Conservation (phyloP, 2,797 vertebrate species). For the Molossus alvarezi region DNA sequence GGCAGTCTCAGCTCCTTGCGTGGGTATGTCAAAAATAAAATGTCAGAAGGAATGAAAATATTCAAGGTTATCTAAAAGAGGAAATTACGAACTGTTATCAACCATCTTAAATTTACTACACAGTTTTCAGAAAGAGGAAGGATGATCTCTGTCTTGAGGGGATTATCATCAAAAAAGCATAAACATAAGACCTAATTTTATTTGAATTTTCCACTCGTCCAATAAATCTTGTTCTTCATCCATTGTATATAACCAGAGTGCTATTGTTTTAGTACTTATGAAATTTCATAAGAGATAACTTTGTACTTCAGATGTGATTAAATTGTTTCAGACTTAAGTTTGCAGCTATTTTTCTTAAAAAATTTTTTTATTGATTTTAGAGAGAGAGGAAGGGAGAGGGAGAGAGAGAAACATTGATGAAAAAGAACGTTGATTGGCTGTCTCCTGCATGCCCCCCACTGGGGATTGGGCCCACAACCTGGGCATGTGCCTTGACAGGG, state of each 20-base stretch:
- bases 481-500: no score
- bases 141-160: neutral
- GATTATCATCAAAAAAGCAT: neutral
- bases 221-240: neutral
- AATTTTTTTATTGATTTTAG: no score
- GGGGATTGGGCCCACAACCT: no score
- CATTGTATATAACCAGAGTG: neutral
- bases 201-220: neutral
- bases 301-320: neutral
- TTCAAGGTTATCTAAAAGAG: slow-evolving; percentile 13
- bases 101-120: slow-evolving; percentile 8
- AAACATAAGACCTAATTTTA: neutral
- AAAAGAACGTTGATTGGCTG: no score
- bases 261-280: neutral
- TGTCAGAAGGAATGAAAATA: slow-evolving; percentile 27
- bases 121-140: neutral
- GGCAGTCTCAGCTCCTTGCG: neutral
- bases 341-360: neutral
- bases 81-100: neutral
- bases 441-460: no score
- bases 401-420: no score
- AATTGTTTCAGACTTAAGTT: neutral
- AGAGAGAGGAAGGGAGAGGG: no score
- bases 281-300: neutral
- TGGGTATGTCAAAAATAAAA: neutral